Conservation (phyloP, 2,888 invertebrate genomes). For the Trichogramma evanescens region DNA sequence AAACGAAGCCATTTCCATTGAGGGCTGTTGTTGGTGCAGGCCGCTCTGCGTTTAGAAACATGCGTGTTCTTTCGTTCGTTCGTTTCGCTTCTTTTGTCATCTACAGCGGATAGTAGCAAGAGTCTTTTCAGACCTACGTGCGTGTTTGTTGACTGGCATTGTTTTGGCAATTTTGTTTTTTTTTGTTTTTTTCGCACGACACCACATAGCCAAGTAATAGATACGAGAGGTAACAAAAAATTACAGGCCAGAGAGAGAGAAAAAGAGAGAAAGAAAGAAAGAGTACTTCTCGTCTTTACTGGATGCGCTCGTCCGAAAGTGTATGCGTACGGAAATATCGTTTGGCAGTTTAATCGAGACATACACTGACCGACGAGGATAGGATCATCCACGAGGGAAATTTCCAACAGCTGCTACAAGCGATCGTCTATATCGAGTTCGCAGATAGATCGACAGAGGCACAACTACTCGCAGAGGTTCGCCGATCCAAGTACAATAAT, state of each 20-base stretch:
- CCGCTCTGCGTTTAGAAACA: conserved; percentile 47
- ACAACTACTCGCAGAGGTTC: no score
- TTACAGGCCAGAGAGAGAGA: conserved; percentile 10
- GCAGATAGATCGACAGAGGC: no score
- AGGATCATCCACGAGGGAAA: conserved; percentile 2
- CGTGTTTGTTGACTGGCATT: conserved; percentile 26
- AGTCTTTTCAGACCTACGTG: conserved; percentile 37
- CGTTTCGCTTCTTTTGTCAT: conserved; percentile 46
- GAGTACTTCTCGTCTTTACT: not conserved
- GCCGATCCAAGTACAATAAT: no score
- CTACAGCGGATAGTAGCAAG: conserved; percentile 42
- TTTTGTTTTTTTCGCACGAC: not conserved
- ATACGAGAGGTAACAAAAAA: conserved; percentile 3
- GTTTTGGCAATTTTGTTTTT: conserved; percentile 7
- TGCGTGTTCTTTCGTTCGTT: conserved; percentile 38
- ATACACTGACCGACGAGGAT: not conserved
- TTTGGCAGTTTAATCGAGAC: no score
- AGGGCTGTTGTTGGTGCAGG: conserved; percentile 34
- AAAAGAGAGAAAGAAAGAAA: not conserved
- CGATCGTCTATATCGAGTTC: no score
- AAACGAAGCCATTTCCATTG: conserved; percentile 47
- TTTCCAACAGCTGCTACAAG: no score
- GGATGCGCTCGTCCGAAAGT: not conserved
- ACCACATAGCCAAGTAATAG: no score
- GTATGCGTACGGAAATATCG: no score